phyloP scores from a whole-genome alignment of 1,140 invertebrate genomes.

The Lanistes nyassanus region DNA sequence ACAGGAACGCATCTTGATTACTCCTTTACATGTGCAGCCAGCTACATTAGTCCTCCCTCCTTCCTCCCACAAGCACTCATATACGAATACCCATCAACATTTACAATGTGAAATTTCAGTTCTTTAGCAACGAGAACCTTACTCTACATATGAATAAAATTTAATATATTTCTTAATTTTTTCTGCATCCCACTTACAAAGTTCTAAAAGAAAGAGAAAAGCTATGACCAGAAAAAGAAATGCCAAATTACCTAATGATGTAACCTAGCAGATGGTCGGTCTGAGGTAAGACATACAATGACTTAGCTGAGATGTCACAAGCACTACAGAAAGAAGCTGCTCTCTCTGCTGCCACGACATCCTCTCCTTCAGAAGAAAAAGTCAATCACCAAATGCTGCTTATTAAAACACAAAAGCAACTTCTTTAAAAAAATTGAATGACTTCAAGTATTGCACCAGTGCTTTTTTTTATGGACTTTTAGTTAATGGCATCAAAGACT shows the following conservation, averaged over 20 bases:
- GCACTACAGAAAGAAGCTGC: constrained; percentile 87
- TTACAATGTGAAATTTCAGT: too few species aligned
- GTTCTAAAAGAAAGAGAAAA: background rate
- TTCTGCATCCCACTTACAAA: background rate
- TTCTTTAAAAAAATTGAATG: too few species aligned
- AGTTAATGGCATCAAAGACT: too few species aligned
- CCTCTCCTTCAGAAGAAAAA: constrained; percentile 75
- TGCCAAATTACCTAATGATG: constrained; percentile 71
- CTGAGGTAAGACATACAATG: constrained; percentile 89
- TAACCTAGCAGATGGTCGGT: constrained; percentile 88
- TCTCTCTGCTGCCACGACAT: constrained; percentile 86
- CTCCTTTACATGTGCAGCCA: too few species aligned
- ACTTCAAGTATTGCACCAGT: too few species aligned
- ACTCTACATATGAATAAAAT: background rate
- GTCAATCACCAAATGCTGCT: background rate
- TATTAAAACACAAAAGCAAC: too few species aligned
- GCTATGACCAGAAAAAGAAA: constrained; percentile 6
- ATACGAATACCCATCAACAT: background rate
- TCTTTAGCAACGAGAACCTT: background rate
- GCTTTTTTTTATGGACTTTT: too few species aligned
- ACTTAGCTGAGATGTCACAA: constrained; percentile 92
- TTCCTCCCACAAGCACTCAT: background rate
- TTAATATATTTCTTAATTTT: background rate
- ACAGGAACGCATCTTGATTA: too few species aligned
- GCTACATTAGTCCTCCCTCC: too few species aligned